Percentiles rank a stretch among this genome's conserved stretches.
Conservation (phyloP, 2,113 vertebrate genomes). For the Suncus etruscus region DNA sequence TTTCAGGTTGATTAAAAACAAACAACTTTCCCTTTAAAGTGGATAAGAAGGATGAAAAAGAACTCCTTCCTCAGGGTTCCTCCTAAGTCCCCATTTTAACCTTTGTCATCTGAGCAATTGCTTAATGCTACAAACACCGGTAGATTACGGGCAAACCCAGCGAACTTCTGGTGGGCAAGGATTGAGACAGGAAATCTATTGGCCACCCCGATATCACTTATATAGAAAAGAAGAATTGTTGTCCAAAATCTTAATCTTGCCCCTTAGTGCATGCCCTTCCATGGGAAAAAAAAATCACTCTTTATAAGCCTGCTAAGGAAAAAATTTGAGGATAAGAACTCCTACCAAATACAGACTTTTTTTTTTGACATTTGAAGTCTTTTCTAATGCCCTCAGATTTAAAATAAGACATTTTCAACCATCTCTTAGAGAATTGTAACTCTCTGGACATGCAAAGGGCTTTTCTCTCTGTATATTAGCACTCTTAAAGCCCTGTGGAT, state of each 20-base stretch:
- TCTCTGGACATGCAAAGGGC: conserved; percentile 72
- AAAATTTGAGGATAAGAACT: conserved; percentile 59
- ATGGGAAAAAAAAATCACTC: conserved; percentile 70
- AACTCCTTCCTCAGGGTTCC: conserved; percentile 37
- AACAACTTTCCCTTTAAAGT: conserved; percentile 69
- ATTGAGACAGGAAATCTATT: conserved; percentile 78
- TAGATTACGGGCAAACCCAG: conserved; percentile 42
- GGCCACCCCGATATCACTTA: conserved; percentile 77
- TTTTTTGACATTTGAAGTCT: conserved; percentile 71
- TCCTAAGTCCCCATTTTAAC: neutral
- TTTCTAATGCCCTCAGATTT: conserved; percentile 80
- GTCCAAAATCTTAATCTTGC: conserved; percentile 68
- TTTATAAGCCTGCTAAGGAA: conserved; percentile 56
- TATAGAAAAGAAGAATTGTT: conserved; percentile 84
- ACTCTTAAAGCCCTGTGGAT: conserved; percentile 41
- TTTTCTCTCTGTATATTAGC: conserved; percentile 81
- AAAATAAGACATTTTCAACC: conserved; percentile 81
- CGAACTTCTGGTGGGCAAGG: conserved; percentile 25
- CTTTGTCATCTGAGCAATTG: conserved; percentile 53
- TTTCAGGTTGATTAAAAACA: conserved; percentile 74
- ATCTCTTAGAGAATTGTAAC: conserved; percentile 70
- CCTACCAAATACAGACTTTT: conserved; percentile 32
- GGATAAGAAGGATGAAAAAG: conserved; percentile 56
- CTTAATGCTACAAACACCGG: conserved; percentile 59
- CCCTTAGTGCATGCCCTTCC: conserved; percentile 51